Evolutionary conservation across 2,797 vertebrate genomes (phyloP).

Genomic region (Megaceryle alcyon): DNA sequence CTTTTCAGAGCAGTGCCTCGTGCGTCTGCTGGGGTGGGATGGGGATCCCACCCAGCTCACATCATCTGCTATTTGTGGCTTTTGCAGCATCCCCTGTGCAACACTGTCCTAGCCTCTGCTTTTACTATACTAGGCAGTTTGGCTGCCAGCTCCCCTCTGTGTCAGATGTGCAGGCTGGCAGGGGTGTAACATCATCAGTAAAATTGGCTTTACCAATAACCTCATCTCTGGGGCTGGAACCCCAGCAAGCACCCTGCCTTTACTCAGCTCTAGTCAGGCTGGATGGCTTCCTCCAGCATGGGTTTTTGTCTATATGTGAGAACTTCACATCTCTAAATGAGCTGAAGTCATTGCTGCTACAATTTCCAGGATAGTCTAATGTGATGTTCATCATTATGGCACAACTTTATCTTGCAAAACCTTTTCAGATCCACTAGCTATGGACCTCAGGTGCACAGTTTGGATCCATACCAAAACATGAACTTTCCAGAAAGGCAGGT

Average conservation of each 20-base stretch:
- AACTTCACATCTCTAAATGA: background rate
- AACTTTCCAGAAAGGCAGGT: background rate
- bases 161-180: background rate
- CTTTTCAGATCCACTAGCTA: background rate
- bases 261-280: background rate
- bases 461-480: background rate
- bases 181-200: background rate
- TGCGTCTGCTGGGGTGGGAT: background rate
- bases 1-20: background rate
- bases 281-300: background rate
- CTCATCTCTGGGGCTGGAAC: background rate
- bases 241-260: background rate
- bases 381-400: background rate
- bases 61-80: background rate
- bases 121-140: background rate
- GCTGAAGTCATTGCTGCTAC: background rate
- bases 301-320: background rate
- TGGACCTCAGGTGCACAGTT: background rate
- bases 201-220: background rate
- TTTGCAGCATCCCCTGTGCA: background rate
- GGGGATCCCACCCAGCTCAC: background rate
- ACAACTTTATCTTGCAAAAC: conserved; percentile 1
- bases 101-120: background rate
- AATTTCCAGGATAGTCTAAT: background rate
- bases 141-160: background rate